Evolutionary conservation across 2,888 invertebrate genomes (phyloP), one percentile per base, ranked within the genome.

Genomic region (Dicranocentrus wangi): DNA sequence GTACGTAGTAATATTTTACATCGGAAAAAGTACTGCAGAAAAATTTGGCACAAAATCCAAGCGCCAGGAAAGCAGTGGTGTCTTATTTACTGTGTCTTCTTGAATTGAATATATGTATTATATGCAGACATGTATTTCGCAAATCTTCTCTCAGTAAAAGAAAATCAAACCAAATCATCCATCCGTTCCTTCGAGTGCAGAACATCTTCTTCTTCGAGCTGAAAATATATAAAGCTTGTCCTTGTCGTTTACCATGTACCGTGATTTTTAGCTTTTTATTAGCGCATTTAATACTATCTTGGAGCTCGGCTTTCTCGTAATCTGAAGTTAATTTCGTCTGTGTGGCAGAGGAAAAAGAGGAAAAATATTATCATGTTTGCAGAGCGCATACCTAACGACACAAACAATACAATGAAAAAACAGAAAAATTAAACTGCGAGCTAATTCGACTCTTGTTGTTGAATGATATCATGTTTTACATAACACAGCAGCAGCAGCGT

Each of bases 1-100:
- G n/a, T n/a, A n/a, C n/a, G n/a, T 25, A 55, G 21, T 15, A 39
- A 42, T 43, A 63, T 60, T 60, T 60, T n/a, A 60, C 32, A 17
- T 60, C 21, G 27, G 28, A 32, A 28, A 69, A 58, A 70, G 51
- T 39, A 55, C 51, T 69, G 68, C 68, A 69, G 19, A 69, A 53
- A 53, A 69, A 69, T 58, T 70, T 70, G 58, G 70, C 70, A 70
- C 32, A 3, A 19, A 58, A 15, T 58, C 63, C 8, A 55, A 69
- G 53, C 55, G n/a, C n/a, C n/a, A n/a, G n/a, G n/a, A n/a, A n/a
- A n/a, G n/a, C n/a, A n/a, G n/a, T n/a, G 32, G 69, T 55, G 32
- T 55, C 69, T 23, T 70, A 58, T 70, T 70, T 70, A 23, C 58
- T 42, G 5, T n/a, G n/a, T 3, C 3, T 32, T 3, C 3, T 32